Conservation (phyloP, 2,888 invertebrate genomes). For the Drosophila hawaiiensis region DNA sequence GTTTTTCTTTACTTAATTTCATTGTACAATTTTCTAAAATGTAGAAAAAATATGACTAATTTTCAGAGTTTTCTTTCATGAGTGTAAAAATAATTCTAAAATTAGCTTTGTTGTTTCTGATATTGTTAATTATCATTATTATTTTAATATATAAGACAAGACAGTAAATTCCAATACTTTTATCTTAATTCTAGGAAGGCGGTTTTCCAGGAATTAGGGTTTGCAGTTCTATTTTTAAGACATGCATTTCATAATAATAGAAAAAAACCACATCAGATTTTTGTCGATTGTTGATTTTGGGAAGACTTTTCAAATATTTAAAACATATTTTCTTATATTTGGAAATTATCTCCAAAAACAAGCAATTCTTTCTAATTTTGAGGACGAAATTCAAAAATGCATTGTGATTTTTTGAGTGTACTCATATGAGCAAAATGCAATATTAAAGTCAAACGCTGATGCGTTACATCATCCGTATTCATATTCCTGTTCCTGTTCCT, state of each 20-base stretch:
- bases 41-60: background rate
- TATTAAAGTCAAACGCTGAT: constrained; percentile 69
- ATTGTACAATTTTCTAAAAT: background rate
- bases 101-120: background rate
- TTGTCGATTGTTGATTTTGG: background rate
- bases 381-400: background rate
- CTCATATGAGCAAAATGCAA: constrained; percentile 40
- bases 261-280: background rate
- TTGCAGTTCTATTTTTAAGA: background rate
- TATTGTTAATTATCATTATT: background rate
- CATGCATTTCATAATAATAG: background rate
- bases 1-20: background rate
- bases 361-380: background rate
- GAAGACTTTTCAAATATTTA: background rate
- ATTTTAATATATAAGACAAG: background rate
- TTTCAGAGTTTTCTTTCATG: no score
- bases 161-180: no score
- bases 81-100: background rate
- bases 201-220: no score
- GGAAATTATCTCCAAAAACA: background rate
- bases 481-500: background rate
- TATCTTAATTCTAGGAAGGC: background rate
- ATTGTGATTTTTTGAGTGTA: background rate
- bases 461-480: constrained; percentile 54
- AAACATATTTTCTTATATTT: background rate